Evolutionary conservation across 2,797 vertebrate genomes (phyloP).

Genomic region (Lacerta bilineata): DNA sequence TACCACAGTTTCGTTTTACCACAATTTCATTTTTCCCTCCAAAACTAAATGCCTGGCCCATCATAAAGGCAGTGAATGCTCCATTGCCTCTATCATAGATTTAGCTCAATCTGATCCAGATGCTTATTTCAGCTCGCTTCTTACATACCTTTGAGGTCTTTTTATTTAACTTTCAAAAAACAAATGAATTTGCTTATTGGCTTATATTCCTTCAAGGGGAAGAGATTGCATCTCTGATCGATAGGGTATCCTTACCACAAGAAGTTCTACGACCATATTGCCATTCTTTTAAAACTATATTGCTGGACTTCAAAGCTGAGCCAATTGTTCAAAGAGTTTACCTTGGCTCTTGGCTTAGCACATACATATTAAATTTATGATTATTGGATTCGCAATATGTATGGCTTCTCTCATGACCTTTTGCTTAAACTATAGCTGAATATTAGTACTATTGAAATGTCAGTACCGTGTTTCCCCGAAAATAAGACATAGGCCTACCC

Average conservation of each 20-base stretch:
- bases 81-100: conserved; percentile 52
- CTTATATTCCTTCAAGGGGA: conserved; percentile 59
- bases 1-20: not conserved
- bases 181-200: conserved; percentile 59
- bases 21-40: not conserved
- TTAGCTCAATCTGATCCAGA: conserved; percentile 64
- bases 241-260: conserved; percentile 58
- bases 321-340: conserved; percentile 57
- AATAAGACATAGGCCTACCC: too few species aligned
- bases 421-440: conserved; percentile 56
- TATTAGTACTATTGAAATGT: conserved; percentile 54
- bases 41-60: not conserved
- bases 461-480: not conserved
- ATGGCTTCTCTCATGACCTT: conserved; percentile 68
- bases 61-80: not conserved
- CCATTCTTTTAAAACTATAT: conserved; percentile 55
- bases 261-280: conserved; percentile 54
- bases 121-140: conserved; percentile 61
- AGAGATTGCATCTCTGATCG: conserved; percentile 61
- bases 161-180: conserved; percentile 62
- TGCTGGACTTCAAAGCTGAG: conserved; percentile 49
- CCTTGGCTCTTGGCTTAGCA: conserved; percentile 62
- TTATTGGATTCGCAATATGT: conserved; percentile 63
- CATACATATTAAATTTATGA: conserved; percentile 54
- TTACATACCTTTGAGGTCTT: conserved; percentile 60